These are phyloP conservation scores for Oscheius sp. DNA, from an alignment of 2,888 invertebrate genomes.

Conservation along the genomic window DNA sequence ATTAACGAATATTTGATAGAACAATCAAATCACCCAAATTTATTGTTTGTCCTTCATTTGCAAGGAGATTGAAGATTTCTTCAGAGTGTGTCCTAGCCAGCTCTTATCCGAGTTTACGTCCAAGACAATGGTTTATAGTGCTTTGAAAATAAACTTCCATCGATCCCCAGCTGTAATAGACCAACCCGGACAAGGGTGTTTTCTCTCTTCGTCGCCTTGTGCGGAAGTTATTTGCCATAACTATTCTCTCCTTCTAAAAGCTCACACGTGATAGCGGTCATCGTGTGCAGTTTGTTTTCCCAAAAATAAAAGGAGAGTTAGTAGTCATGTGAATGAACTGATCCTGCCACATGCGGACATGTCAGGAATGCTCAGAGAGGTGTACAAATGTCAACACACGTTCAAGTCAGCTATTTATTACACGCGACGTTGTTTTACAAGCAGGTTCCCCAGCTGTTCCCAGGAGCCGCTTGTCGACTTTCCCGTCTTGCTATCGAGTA, in stretches of 20 bases:
- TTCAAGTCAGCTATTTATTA: slow-evolving; percentile 20
- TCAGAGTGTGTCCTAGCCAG: no score
- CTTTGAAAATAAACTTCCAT: slow-evolving; percentile 3
- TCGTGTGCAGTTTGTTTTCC: neutral
- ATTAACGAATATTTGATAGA: no score
- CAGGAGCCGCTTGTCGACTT: neutral
- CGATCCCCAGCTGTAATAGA: neutral
- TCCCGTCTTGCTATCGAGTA: neutral
- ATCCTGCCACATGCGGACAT: neutral
- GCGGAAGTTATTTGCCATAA: slow-evolving; percentile 17
- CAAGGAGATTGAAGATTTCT: no score
- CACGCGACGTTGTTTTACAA: slow-evolving; percentile 27
- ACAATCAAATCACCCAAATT: no score
- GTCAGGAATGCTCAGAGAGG: neutral
- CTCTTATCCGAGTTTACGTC: slow-evolving; percentile 20
- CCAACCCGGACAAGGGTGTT: slow-evolving; percentile 3
- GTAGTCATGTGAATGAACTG: neutral
- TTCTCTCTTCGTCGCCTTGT: slow-evolving; percentile 5
- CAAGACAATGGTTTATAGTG: slow-evolving; percentile 12
- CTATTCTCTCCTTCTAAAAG: neutral
- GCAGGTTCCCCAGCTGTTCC: slow-evolving; percentile 13
- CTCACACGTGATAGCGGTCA: neutral
- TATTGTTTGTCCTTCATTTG: no score
- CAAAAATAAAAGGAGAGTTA: neutral
- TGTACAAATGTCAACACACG: slow-evolving; percentile 3